Evolutionary conservation across 2,888 invertebrate species (phyloP), one percentile per base, ranked within the genome.

Genomic region (Scrobipalpa atriplicella): DNA sequence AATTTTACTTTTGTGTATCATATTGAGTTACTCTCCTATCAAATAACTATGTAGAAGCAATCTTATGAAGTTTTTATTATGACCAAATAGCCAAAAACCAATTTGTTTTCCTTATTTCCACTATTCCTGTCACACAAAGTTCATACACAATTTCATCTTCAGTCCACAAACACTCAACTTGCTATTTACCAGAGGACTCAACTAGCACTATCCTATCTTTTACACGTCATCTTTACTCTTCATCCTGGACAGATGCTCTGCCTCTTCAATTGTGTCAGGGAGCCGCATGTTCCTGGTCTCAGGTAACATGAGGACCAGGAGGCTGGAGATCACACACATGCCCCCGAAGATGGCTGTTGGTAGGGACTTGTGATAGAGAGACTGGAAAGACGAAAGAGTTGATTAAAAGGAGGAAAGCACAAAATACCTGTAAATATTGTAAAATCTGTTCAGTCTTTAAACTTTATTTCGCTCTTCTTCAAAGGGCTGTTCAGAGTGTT

Each of bases 181-280:
- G 29, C 29, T 29, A 52, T 19, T 16, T 2, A 19, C 18, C 2
- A 52, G 52, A 47, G 47, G n/a, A 52, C 52, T 19, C 21, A 19
- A 18, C 7, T 21, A 10, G 5, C 19, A 7, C 8, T 19, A 8
- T 8, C n/a, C 38, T 58, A 51, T n/a, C 5, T 18, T 11, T 38
- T 29, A 56, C 10, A 41, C 16, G n/a, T 58, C 58, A 16, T 68
- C 69, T 18, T 84, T 85, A 69, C 74, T 81, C 73, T 82, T 86
- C 75, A 81, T 80, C 66, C 80, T 78, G 18, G 90, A 90, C 0
- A 92, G 76, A 19, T 93, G 91, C 81, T 94, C 95, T 0, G 95
- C 95, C 75, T 96, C 95, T 71, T 94, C 94, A 29, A 96, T 94
- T 1, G 95, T 96, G 85, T 96, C 96, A 0, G 94, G 94, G 0